Base-by-base conservation (phyloP, 2,888 invertebrate species). In the Drosophila differens region DNA sequence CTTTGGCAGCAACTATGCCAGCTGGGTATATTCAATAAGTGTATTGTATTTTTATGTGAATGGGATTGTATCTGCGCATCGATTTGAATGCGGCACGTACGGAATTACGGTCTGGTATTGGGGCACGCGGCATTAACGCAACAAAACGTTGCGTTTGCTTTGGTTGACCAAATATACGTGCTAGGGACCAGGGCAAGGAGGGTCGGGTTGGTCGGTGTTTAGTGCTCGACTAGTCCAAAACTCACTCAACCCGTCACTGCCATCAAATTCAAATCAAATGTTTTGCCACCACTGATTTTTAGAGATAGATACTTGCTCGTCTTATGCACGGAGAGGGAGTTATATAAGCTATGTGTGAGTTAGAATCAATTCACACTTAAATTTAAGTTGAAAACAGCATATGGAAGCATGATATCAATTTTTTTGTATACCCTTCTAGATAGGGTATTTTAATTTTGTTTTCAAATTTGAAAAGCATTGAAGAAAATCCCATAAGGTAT, bases 211-310 rank as follows among this genome's bases (percentile, higher is more conserved):
- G 16, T 25, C 16, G 16, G 9, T 16, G 25, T 41, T 41, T 41
- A 41, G n/a, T 41, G 41, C n/a, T 41, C 10, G 47, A 49, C 47
- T 22, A 30, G 44, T 41, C 41, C 55, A 54, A 70, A 68, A 66
- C 75, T 61, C 30, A 57, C 53, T 65, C 63, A 65, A 69, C 67
- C 70, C 70, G 54, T 68, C 47, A 22, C 22, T 35, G 78, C 77
- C 70, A 74, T 83, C 84, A 84, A 89, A 83, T 68, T 71, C 76
- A 61, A 70, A 85, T 83, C 86, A 83, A 88, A 80, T 63, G 64
- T 32, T 63, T 53, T 55, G 33, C 55, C 22, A 4, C 22, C 58
- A 74, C 67, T 70, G 79, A 79, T 76, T 74, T 58, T 52, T 39
- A 35, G 52, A 49, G 30, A 59, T 59, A 37, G 32, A 5, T 35